These are phyloP conservation scores for Brachionus manjavacas DNA, from an alignment of 1,140 invertebrate species.

Conservation along the genomic window DNA sequence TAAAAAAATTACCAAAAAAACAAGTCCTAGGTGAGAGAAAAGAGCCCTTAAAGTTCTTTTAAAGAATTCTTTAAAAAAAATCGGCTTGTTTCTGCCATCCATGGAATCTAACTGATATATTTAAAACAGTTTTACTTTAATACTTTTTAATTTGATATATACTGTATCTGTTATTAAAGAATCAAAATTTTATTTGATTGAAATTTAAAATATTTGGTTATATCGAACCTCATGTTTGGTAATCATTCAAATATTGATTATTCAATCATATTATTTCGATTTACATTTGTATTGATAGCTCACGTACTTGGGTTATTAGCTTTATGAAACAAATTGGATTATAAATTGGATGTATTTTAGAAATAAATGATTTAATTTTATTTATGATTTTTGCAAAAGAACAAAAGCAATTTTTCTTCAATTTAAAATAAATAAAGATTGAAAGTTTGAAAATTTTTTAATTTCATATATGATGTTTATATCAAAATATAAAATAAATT, in stretches of 20 bases:
- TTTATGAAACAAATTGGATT: background rate
- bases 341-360: background rate
- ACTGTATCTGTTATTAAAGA: background rate
- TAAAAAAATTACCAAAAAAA: constrained; percentile 11
- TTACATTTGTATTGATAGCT: background rate
- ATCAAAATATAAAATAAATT: background rate
- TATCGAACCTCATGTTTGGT: background rate
- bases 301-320: background rate
- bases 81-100: background rate
- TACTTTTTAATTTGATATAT: background rate
- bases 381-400: background rate
- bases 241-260: constrained; percentile 12
- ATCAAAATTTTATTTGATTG: background rate
- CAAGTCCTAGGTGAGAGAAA: background rate
- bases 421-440: background rate
- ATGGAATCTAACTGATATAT: background rate
- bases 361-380: background rate
- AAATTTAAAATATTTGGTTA: background rate
- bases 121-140: background rate
- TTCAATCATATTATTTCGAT: background rate
- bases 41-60: background rate
- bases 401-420: background rate
- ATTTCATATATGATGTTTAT: background rate
- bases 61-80: background rate
- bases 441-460: background rate